Evolutionary conservation across 2,797 vertebrate species (phyloP).

Genomic region (Silurus lanzhouensis): DNA sequence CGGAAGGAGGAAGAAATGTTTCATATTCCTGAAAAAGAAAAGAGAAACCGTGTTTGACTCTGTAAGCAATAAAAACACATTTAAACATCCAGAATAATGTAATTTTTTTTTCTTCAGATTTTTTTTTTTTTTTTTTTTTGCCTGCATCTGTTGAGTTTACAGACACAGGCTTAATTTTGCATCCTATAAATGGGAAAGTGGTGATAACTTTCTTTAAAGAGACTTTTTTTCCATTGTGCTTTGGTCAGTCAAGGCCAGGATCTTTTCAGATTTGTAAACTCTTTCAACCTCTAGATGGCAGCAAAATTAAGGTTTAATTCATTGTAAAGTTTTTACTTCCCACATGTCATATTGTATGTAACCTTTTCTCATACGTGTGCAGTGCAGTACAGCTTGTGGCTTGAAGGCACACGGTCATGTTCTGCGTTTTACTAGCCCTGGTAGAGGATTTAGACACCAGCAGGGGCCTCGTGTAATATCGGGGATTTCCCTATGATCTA

Average conservation of each 20-base stretch:
- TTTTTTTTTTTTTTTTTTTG: too few relatives aligned
- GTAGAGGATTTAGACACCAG: slow-evolving; percentile 21
- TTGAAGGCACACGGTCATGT: not conserved
- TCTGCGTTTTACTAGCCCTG: slow-evolving; percentile 19
- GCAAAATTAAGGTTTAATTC: not conserved
- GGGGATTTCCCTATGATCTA: not conserved
- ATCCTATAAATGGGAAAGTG: not conserved
- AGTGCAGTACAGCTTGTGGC: not conserved
- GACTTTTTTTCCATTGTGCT: not conserved
- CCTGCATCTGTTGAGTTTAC: not conserved
- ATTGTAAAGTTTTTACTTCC: not conserved
- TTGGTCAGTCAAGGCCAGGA: not conserved
- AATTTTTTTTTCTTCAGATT: not conserved
- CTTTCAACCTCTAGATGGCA: slow-evolving; percentile 28
- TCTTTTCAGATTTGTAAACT: not conserved
- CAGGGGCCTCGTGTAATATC: slow-evolving; percentile 3
- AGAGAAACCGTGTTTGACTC: slow-evolving; percentile 69
- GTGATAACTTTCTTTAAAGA: not conserved
- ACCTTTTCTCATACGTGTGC: not conserved
- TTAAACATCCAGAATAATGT: slow-evolving; percentile 52
- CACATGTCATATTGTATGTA: not conserved
- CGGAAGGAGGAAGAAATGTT: slow-evolving; percentile 53
- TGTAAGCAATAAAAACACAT: slow-evolving; percentile 78
- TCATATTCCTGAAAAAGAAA: slow-evolving; percentile 52
- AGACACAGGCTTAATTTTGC: not conserved